Conservation (phyloP, 1,140 invertebrate genomes). For the Bombus affinis region DNA sequence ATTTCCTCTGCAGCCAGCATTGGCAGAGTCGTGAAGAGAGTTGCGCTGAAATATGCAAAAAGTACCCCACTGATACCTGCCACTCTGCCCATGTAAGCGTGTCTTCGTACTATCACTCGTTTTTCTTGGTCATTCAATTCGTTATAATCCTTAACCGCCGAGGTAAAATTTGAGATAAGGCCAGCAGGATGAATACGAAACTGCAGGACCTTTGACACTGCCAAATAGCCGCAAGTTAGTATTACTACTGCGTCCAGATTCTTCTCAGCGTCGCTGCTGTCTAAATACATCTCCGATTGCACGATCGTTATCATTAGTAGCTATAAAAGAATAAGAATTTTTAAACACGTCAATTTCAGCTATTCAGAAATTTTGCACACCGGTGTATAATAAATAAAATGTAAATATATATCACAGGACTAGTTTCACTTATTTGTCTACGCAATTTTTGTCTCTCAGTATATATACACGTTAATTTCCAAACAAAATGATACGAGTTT, state of each 20-base stretch:
- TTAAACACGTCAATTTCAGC: background rate
- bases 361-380: no score
- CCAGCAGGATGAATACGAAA: slow-evolving; percentile 22
- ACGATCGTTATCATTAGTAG: background rate
- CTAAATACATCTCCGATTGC: slow-evolving; percentile 26
- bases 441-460: background rate
- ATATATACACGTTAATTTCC: background rate
- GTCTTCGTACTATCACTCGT: slow-evolving; percentile 24
- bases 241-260: slow-evolving; percentile 26
- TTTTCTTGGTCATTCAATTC: slow-evolving; percentile 1
- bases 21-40: slow-evolving; percentile 5
- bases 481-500: background rate
- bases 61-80: slow-evolving; percentile 14
- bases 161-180: slow-evolving; percentile 36
- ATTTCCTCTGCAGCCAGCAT: background rate
- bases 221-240: slow-evolving; percentile 23
- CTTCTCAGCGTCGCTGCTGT: slow-evolving; percentile 21
- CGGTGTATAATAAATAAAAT: no score
- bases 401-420: no score
- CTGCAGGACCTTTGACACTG: slow-evolving; percentile 24
- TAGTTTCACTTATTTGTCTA: no score
- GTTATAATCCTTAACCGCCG: slow-evolving; percentile 42
- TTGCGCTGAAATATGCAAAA: slow-evolving; percentile 25
- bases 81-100: slow-evolving; percentile 31
- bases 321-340: background rate